A percentile compares a stretch with the other conserved stretches of the same genome.
These are phyloP conservation scores for Drosophila neutralis DNA, from an alignment of 2,888 invertebrate species.

Conservation along the genomic window DNA sequence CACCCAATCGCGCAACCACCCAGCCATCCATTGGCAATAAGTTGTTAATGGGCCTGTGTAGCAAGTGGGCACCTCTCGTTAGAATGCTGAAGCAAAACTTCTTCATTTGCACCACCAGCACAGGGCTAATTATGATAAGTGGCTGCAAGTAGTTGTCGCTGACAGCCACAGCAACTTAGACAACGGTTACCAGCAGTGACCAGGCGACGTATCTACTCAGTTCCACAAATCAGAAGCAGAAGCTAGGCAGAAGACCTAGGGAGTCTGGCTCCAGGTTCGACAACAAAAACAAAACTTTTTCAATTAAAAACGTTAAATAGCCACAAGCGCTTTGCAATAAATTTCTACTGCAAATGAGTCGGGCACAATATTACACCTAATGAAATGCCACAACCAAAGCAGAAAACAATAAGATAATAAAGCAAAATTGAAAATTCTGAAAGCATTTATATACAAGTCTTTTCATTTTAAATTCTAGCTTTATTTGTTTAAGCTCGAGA, in stretches of 20 bases:
- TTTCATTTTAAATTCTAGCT: slow-evolving; percentile 16
- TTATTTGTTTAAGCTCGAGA: neutral
- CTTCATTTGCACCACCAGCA: slow-evolving; percentile 56
- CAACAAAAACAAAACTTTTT: slow-evolving; percentile 72
- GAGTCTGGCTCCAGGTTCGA: slow-evolving; percentile 34
- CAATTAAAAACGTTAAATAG: slow-evolving; percentile 74
- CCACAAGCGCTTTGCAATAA: slow-evolving; percentile 71
- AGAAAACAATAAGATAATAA: slow-evolving; percentile 39
- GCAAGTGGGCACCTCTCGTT: slow-evolving; percentile 56
- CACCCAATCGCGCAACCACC: slow-evolving; percentile 8
- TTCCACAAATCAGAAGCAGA: slow-evolving; percentile 26
- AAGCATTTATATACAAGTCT: slow-evolving; percentile 9
- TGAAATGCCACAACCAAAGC: slow-evolving; percentile 37
- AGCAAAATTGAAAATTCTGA: slow-evolving; percentile 34
- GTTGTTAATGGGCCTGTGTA: slow-evolving; percentile 57
- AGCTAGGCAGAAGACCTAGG: slow-evolving; percentile 11
- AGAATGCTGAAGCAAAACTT: slow-evolving; percentile 53
- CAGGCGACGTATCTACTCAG: slow-evolving; percentile 18
- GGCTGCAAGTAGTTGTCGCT: slow-evolving; percentile 68
- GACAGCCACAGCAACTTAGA: slow-evolving; percentile 49
- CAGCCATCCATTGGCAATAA: slow-evolving; percentile 48
- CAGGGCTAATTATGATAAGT: slow-evolving; percentile 71
- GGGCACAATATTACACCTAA: slow-evolving; percentile 61
- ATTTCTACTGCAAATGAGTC: slow-evolving; percentile 58
- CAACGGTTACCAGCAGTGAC: slow-evolving; percentile 41